Percentiles rank a stretch among this genome's conserved stretches.
Conservation (phyloP, 2,797 vertebrate species). For the Urophycis tenuis region DNA sequence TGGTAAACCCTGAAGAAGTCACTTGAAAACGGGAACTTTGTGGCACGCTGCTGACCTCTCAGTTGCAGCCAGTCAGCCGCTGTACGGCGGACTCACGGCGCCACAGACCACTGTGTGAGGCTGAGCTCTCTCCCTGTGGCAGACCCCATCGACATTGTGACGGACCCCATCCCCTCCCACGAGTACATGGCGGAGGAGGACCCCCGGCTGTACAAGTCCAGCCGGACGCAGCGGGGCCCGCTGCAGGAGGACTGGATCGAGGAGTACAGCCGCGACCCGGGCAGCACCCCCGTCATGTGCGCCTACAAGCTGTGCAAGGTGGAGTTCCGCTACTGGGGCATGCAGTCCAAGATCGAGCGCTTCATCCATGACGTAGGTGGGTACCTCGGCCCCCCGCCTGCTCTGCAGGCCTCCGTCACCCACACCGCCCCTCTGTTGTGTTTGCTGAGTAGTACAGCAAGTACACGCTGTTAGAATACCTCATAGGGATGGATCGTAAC, state of each 20-base stretch:
- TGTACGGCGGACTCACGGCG: no score
- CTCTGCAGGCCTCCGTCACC: not conserved
- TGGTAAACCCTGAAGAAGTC: no score
- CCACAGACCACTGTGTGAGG: not conserved
- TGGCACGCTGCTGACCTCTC: not conserved
- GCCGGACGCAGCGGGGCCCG: conserved; percentile 88
- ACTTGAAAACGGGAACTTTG: not conserved
- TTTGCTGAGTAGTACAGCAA: no score
- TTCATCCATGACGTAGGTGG: conserved; percentile 97
- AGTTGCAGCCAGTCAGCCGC: not conserved
- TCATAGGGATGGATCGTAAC: not conserved
- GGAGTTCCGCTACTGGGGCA: conserved; percentile 99
- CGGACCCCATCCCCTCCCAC: conserved; percentile 85
- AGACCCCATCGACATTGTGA: conserved; percentile 97
- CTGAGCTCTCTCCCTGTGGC: conserved; percentile 16
- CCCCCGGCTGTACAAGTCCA: conserved; percentile 85
- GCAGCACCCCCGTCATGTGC: conserved; percentile 87
- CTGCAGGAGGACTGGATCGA: conserved; percentile 90
- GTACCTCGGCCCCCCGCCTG: conserved; percentile 33
- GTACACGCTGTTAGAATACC: not conserved
- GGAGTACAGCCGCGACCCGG: conserved; percentile 77
- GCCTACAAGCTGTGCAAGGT: conserved; percentile 99
- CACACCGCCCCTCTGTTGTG: not conserved
- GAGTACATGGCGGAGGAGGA: conserved; percentile 96
- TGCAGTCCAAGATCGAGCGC: conserved; percentile 98